A percentile compares a stretch with the other conserved stretches of the same genome.
Conservation (phyloP, 2,113 vertebrate species). For the Ammospiza caudacuta region DNA sequence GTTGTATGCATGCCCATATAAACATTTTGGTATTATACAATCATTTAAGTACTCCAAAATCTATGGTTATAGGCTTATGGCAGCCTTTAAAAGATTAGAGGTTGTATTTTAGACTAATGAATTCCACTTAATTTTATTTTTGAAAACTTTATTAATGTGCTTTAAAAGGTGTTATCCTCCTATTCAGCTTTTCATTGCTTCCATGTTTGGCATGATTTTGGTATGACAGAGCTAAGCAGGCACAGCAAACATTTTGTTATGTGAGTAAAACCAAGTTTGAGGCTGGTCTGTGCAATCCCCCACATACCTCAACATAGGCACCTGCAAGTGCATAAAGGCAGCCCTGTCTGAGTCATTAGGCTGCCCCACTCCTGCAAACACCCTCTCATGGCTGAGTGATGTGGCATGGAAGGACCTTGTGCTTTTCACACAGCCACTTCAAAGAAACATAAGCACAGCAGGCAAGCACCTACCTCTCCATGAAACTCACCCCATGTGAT, state of each 20-base stretch:
- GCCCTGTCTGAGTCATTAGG: not conserved
- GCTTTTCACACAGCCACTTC: not conserved
- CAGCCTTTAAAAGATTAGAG: slow-evolving; percentile 10
- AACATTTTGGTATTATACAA: not conserved
- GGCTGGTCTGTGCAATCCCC: not conserved
- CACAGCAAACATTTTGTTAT: not conserved
- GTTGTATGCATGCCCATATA: not conserved
- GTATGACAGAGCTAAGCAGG: not conserved
- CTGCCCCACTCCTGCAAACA: not conserved
- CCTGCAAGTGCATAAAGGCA: slow-evolving; percentile 8
- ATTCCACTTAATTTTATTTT: slow-evolving; percentile 21
- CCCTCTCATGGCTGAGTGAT: not conserved
- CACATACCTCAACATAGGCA: not conserved
- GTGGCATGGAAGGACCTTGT: not conserved
- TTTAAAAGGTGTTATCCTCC: not conserved
- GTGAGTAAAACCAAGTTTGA: not conserved
- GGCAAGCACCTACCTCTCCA: not conserved
- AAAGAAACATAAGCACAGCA: not conserved
- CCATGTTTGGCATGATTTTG: not conserved
- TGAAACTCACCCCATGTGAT: not conserved
- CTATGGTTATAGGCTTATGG: not conserved
- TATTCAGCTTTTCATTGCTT: not conserved
- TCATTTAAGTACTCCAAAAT: not conserved
- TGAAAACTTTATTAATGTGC: not conserved
- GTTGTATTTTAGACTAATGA: not conserved